Base-by-base conservation (phyloP, 2,797 vertebrate species). In the Borostomias antarcticus region DNA sequence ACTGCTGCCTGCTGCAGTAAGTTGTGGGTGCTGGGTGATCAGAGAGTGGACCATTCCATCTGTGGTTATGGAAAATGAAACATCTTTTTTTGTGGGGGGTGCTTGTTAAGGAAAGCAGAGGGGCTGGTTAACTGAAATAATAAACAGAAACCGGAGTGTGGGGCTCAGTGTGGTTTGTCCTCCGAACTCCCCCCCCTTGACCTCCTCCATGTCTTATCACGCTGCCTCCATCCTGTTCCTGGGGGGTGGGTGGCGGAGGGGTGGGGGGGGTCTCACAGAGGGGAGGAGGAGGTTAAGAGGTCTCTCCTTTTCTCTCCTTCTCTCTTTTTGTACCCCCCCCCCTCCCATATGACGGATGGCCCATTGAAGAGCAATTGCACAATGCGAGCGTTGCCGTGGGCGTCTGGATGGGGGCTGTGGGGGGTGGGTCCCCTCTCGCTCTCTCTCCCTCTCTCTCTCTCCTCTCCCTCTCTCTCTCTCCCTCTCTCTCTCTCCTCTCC, bases 291-390 rank as follows among this genome's bases (percentile, higher is more conserved):
- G 90, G 90, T 91, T 87, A 88, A 86, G 77, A 82, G 81, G 70
- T 75, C 79, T 89, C 78, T 81, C 37, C 28, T 62, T 32, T 51
- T 62, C 79, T 86, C 83, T 61, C 59, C n/a, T 23, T 51, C 37
- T 43, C 72, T 78, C 70, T 75, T 67, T n/a, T n/a, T n/a, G n/a
- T n/a, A n/a, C 58, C 58, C 72, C 54, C 72, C 80, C 73, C 79
- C 79, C 75, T 82, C 79, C 80, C 58, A 59, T 80, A 76, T 84
- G 85, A 88, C 74, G 73, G 73, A 73, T 61, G 70, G 81, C 82
- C 88, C 82, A 86, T 85, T 85, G 87, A 90, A 76, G 60, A 83
- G 82, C 77, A 80, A 78, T 70, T 72, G 85, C 77, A 90, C 87
- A 89, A 86, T 91, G 84, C 77, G 66, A 47, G 75, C 76, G 85